phyloP scores from a whole-genome alignment of 2,113 vertebrate species.

The Australoheros scitulus region DNA sequence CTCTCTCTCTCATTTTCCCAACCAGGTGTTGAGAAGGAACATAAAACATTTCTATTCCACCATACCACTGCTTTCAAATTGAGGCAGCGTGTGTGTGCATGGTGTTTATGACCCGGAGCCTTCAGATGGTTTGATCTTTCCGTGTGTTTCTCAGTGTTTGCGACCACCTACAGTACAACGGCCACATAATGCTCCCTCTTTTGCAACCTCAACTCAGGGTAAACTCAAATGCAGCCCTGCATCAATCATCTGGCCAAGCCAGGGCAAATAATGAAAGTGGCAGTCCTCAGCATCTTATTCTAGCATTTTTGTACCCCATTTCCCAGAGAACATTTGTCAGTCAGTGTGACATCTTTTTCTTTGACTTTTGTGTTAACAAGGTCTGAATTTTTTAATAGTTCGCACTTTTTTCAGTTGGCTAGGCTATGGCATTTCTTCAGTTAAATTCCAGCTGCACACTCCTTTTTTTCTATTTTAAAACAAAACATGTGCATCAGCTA shows the following conservation, averaged over 20 bases:
- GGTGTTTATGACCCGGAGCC: constrained; percentile 63
- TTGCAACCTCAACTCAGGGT: constrained; percentile 16
- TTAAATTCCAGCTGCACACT: background rate
- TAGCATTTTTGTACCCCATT: constrained; percentile 22
- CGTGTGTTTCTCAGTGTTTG: constrained; percentile 47
- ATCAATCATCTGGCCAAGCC: constrained; percentile 44
- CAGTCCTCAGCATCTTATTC: constrained; percentile 17
- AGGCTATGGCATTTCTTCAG: background rate
- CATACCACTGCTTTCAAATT: constrained; percentile 60
- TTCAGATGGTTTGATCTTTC: constrained; percentile 53
- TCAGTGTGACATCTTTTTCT: constrained; percentile 32
- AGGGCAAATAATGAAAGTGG: constrained; percentile 55
- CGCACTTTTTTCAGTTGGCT: background rate
- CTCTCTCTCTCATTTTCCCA: constrained; percentile 43
- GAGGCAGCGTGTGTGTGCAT: constrained; percentile 19
- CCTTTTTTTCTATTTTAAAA: constrained; percentile 21
- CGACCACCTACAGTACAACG: constrained; percentile 67
- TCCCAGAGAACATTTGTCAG: constrained; percentile 31
- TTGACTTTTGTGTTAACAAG: background rate
- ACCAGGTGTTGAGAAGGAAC: constrained; percentile 72
- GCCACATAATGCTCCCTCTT: constrained; percentile 34
- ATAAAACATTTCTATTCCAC: constrained; percentile 68
- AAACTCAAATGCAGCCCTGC: constrained; percentile 2
- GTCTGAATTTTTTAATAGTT: constrained; percentile 4
- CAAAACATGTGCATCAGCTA: background rate